Conservation (phyloP, 1,140 invertebrate genomes). For the Hycleus cichorii region DNA sequence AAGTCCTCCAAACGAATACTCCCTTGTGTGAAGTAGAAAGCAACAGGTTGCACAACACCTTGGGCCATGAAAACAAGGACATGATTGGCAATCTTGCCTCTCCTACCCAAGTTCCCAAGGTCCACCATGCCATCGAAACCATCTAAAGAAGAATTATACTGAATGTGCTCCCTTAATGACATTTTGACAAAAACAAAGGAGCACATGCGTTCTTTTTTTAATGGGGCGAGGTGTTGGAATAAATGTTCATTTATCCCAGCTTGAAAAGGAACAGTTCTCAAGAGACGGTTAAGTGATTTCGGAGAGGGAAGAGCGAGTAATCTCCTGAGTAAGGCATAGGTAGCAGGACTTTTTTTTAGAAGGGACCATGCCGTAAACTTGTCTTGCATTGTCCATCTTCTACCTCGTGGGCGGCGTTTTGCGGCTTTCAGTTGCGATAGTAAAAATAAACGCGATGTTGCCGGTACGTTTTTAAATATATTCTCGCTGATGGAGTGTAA, state of each 20-base stretch:
- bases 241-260: too few species aligned
- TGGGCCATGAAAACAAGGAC: slow-evolving; percentile 12
- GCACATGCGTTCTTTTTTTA: slow-evolving; percentile 11
- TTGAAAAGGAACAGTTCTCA: too few species aligned
- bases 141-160: slow-evolving; percentile 4
- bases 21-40: too few species aligned
- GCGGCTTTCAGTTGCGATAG: neutral
- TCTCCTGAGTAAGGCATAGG: slow-evolving; percentile 1
- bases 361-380: slow-evolving; percentile 17
- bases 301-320: slow-evolving; percentile 8
- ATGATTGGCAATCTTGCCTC: neutral
- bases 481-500: too few species aligned
- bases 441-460: too few species aligned
- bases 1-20: too few species aligned
- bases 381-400: slow-evolving; percentile 11
- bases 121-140: neutral
- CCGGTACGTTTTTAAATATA: too few species aligned
- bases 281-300: too few species aligned
- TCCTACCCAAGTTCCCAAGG: neutral
- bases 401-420: neutral
- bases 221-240: too few species aligned
- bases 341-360: slow-evolving; percentile 11
- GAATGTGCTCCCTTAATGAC: slow-evolving; percentile 1
- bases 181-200: slow-evolving; percentile 13
- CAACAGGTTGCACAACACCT: too few species aligned